Conservation (phyloP, 2,888 invertebrate species). For the Sphecodes monilicornis region DNA sequence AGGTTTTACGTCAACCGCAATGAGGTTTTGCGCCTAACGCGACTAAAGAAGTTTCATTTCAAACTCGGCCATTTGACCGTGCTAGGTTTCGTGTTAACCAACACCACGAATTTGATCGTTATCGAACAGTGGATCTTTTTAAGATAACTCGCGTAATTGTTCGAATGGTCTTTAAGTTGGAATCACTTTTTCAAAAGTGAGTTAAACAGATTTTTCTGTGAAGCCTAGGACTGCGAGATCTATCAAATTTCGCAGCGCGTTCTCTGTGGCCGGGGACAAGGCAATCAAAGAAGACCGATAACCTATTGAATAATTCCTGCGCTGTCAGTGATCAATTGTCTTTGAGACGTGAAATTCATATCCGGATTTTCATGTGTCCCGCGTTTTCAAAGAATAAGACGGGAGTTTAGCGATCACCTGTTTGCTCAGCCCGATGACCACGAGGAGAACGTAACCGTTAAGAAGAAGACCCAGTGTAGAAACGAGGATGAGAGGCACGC, state of each 20-base stretch:
- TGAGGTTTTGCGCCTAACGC: no score
- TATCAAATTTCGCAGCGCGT: conserved; percentile 24
- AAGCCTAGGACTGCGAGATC: no score
- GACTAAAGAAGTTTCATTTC: no score
- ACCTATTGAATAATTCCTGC: conserved; percentile 46
- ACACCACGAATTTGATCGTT: no score
- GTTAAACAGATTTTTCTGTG: no score
- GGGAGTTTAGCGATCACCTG: conserved; percentile 71
- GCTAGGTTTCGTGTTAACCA: no score
- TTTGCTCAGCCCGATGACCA: conserved; percentile 88
- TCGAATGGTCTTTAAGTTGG: no score
- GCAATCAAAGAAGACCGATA: conserved; percentile 32
- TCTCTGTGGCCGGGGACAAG: conserved; percentile 17
- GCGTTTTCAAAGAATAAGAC: background rate
- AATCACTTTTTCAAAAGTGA: no score
- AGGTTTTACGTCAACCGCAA: no score
- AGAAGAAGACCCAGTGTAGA: conserved; percentile 90
- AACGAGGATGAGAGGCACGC: conserved; percentile 89
- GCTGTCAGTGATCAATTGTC: conserved; percentile 39
- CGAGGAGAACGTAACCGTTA: conserved; percentile 90
- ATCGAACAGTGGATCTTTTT: no score
- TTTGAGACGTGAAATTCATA: background rate
- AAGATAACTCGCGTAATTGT: no score
- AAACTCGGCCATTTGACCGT: no score
- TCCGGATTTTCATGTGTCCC: background rate